Evolutionary conservation across 2,113 vertebrate species (phyloP).

Genomic region (Bos indicus): DNA sequence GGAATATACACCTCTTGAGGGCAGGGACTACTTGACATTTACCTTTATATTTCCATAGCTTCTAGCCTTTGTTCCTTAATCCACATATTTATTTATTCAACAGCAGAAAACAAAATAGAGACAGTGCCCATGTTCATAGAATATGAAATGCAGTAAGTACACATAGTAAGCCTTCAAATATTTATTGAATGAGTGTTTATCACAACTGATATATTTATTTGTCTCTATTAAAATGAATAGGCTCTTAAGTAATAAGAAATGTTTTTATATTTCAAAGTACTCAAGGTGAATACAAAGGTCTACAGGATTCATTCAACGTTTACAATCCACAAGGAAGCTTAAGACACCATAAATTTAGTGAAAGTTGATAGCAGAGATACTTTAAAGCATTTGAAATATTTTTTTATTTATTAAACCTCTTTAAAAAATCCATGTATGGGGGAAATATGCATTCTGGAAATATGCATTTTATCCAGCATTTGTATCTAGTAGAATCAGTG

Average conservation of each 20-base stretch:
- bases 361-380: neutral
- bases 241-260: neutral
- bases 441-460: neutral
- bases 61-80: neutral
- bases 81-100: neutral
- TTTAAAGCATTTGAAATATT: neutral
- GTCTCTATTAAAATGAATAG: neutral
- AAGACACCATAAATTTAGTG: neutral
- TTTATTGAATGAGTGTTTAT: neutral
- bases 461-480: neutral
- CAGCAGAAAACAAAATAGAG: neutral
- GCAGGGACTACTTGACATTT: neutral
- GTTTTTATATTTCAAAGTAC: conserved; percentile 1
- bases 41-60: neutral
- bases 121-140: neutral
- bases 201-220: neutral
- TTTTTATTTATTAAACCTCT: neutral
- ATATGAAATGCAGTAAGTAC: neutral
- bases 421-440: neutral
- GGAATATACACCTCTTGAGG: neutral
- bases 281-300: neutral
- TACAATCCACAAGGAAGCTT: neutral
- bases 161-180: neutral
- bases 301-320: neutral
- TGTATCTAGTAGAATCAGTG: neutral